Conservation (phyloP, 2,113 vertebrate genomes). For the Brienomyrus brachyistius region DNA sequence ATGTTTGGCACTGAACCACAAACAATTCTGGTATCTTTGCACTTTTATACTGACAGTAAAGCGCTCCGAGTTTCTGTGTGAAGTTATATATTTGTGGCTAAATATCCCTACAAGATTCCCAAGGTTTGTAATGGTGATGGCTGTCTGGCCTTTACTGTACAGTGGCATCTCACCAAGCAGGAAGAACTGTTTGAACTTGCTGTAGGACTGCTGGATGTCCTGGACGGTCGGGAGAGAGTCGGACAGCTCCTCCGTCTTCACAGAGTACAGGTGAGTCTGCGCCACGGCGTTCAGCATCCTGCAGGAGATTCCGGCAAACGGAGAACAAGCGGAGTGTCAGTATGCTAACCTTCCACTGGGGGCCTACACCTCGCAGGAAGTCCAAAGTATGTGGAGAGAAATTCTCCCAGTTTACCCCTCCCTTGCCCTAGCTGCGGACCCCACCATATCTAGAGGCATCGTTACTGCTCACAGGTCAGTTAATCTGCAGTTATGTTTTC, state of each 20-base stretch:
- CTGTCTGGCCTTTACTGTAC: not conserved
- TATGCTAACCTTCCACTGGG: not conserved
- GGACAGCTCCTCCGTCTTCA: conserved; percentile 73
- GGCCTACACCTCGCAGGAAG: not conserved
- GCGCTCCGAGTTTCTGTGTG: not conserved
- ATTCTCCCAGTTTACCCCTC: not conserved
- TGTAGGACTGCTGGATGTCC: conserved; percentile 75
- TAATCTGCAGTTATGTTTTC: not conserved
- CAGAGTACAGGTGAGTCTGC: conserved; percentile 45
- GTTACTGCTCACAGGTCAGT: not conserved
- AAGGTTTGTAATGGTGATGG: not conserved
- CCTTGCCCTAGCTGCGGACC: not conserved
- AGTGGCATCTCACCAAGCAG: conserved; percentile 65
- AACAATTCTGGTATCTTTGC: not conserved
- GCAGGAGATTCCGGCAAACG: conserved; percentile 5
- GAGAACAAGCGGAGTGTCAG: not conserved
- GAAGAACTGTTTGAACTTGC: conserved; percentile 77
- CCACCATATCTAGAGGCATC: not conserved
- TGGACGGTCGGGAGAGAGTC: conserved; percentile 68
- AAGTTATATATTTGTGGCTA: not conserved
- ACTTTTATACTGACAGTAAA: not conserved
- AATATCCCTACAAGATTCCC: not conserved
- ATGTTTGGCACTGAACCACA: not conserved
- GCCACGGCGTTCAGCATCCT: conserved; percentile 50
- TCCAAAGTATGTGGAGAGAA: not conserved